Evolutionary conservation across 2,113 vertebrate genomes (phyloP).

Genomic region (Riparia riparia): DNA sequence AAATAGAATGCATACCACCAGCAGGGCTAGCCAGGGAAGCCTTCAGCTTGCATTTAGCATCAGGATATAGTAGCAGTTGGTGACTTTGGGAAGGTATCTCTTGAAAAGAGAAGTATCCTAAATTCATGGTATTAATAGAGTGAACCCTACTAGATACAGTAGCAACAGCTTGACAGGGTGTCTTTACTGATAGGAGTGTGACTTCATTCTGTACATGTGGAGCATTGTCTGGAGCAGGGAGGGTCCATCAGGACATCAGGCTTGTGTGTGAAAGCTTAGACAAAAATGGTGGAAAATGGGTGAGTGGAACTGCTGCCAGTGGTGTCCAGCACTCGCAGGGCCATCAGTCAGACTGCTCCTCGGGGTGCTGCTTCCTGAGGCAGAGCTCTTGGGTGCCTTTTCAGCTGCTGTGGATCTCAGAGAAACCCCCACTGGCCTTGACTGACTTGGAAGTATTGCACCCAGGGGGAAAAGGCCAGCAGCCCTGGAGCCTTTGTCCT

Average conservation of each 20-base stretch:
- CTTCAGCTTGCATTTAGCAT: neutral
- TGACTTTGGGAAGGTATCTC: neutral
- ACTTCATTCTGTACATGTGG: neutral
- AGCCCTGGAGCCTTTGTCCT: neutral
- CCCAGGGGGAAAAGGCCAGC: neutral
- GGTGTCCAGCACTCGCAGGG: neutral
- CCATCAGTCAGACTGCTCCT: neutral
- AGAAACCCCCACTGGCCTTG: neutral
- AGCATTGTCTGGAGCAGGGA: neutral
- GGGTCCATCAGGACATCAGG: neutral
- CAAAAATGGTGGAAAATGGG: neutral
- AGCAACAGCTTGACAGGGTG: neutral
- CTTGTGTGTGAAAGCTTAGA: neutral
- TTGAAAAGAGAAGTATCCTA: neutral
- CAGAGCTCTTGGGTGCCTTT: neutral
- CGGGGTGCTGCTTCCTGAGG: neutral
- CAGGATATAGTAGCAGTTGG: neutral
- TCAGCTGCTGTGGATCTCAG: neutral
- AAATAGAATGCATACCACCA: neutral
- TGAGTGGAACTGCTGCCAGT: neutral
- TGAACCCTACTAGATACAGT: neutral
- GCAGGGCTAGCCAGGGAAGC: neutral
- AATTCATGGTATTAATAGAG: neutral
- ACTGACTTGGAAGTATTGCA: neutral
- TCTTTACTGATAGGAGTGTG: neutral